Percentiles rank a stretch among this genome's conserved stretches.
Conservation (phyloP, 2,113 vertebrate species). For the Amphiprion percula region DNA sequence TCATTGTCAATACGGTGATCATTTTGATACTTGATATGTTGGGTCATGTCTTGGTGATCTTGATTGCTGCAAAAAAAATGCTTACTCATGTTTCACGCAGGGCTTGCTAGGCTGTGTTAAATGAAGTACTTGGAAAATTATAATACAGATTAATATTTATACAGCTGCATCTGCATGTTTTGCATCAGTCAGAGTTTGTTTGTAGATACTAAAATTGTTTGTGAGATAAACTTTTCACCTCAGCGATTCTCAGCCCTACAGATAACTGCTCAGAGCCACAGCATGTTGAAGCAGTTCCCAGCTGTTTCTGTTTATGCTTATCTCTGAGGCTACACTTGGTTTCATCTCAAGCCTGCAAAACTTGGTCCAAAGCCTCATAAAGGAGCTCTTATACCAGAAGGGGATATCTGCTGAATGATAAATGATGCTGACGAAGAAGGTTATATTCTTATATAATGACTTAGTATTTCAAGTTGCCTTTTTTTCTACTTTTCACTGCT, state of each 20-base stretch:
- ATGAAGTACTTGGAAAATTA: background rate
- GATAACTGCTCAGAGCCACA: conserved; percentile 4
- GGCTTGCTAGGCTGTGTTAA: background rate
- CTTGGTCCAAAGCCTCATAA: background rate
- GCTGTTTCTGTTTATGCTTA: conserved; percentile 9
- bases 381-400: background rate
- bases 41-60: too few relatives aligned
- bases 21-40: too few relatives aligned
- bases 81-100: background rate
- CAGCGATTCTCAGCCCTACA: background rate
- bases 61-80: too few relatives aligned
- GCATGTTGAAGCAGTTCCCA: background rate
- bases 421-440: background rate
- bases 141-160: background rate
- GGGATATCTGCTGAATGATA: background rate
- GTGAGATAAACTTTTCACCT: conserved; percentile 16
- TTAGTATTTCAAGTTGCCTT: background rate
- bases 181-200: background rate
- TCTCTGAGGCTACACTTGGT: conserved; percentile 3
- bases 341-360: conserved; percentile 20
- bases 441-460: background rate
- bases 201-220: background rate
- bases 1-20: too few relatives aligned
- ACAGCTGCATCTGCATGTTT: background rate
- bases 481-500: background rate